Conservation (phyloP, 2,888 invertebrate genomes). For the Xanthia icteritia region DNA sequence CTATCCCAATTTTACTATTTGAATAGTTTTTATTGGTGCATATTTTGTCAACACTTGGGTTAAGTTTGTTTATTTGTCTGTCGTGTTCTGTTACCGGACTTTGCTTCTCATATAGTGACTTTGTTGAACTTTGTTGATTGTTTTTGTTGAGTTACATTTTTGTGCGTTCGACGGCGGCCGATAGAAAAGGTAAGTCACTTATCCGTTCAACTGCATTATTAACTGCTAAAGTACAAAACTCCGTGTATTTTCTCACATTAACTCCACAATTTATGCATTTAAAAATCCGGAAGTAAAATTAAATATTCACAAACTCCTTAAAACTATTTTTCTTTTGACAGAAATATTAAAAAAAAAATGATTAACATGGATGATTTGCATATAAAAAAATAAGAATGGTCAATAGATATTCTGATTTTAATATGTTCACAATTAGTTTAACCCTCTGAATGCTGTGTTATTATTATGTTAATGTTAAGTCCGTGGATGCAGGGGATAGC, state of each 20-base stretch:
- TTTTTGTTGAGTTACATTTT: constrained; percentile 79
- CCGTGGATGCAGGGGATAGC: constrained; percentile 77
- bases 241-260: constrained; percentile 51
- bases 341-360: constrained; percentile 24
- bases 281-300: constrained; percentile 58
- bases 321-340: constrained; percentile 31
- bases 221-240: constrained; percentile 32
- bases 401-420: constrained; percentile 64
- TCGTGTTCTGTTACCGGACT: constrained; percentile 79
- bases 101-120: constrained; percentile 82
- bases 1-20: constrained; percentile 61
- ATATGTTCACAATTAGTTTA: constrained; percentile 75
- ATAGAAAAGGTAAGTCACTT: constrained; percentile 79
- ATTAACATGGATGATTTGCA: constrained; percentile 51
- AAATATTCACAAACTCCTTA: constrained; percentile 20
- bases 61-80: constrained; percentile 77
- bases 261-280: constrained; percentile 33
- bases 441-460: constrained; percentile 73
- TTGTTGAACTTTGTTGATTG: constrained; percentile 85
- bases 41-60: constrained; percentile 75
- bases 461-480: constrained; percentile 84
- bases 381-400: constrained; percentile 53
- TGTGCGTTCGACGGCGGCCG: constrained; percentile 69
- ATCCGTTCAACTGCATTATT: constrained; percentile 9
- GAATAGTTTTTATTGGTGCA: constrained; percentile 72